Evolutionary conservation across 2,113 vertebrate genomes (phyloP).

Genomic region (Lampris incognitus): DNA sequence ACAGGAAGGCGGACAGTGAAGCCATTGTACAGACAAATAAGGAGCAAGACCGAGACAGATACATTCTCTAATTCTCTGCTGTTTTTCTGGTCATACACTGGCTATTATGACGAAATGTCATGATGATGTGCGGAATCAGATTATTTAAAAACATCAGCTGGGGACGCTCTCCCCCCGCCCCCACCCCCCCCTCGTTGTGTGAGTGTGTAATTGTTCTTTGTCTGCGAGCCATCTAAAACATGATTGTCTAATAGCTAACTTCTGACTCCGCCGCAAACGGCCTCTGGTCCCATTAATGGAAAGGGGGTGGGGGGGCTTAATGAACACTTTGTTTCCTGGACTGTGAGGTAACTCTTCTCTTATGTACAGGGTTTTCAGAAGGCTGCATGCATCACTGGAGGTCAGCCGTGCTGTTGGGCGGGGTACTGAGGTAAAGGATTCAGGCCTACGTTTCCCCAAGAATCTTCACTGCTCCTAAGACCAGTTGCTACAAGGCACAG

Average conservation of each 20-base stretch:
- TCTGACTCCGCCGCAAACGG: slow-evolving; percentile 37
- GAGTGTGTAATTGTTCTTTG: slow-evolving; percentile 17
- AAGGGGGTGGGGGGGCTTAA: slow-evolving; percentile 43
- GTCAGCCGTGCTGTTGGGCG: slow-evolving; percentile 35
- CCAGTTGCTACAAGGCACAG: slow-evolving; percentile 43
- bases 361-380: slow-evolving; percentile 39
- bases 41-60: not conserved
- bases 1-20: not conserved
- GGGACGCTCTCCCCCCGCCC: too few relatives aligned
- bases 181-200: not conserved
- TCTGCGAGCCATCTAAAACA: slow-evolving; percentile 56
- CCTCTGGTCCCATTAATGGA: slow-evolving; percentile 43
- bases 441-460: slow-evolving; percentile 63
- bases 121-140: slow-evolving; percentile 4
- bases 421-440: slow-evolving; percentile 48
- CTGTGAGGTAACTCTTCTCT: slow-evolving; percentile 25
- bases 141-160: not conserved
- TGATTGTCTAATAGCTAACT: slow-evolving; percentile 67
- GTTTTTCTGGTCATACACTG: not conserved
- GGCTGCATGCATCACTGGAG: slow-evolving; percentile 36
- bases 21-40: not conserved
- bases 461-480: slow-evolving; percentile 43
- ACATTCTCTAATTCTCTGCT: not conserved
- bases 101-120: slow-evolving; percentile 3
- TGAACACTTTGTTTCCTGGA: slow-evolving; percentile 54